Evolutionary conservation across 2,797 vertebrate genomes (phyloP).

Genomic region (Dermochelys coriacea): DNA sequence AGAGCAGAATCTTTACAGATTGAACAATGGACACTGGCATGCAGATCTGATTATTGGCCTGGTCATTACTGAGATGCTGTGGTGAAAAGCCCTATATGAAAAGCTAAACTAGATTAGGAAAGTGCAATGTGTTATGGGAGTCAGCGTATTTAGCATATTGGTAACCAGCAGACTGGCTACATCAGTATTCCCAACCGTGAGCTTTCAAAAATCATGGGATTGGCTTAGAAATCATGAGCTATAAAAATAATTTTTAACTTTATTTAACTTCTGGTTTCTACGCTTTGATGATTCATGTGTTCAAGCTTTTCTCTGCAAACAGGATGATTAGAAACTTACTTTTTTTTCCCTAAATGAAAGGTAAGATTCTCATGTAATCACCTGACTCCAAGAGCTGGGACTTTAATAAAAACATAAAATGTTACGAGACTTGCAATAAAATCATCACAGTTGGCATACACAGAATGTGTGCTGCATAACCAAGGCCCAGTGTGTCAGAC

Average conservation of each 20-base stretch:
- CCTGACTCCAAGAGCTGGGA: too few species aligned
- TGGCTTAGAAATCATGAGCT: too few species aligned
- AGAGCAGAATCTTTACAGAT: neutral
- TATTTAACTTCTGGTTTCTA: too few species aligned
- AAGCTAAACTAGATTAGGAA: neutral
- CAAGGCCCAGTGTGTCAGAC: neutral
- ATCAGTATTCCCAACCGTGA: neutral
- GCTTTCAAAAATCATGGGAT: neutral
- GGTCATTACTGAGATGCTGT: neutral
- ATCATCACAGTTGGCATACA: neutral
- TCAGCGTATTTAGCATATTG: neutral
- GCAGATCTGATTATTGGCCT: neutral
- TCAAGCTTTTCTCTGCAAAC: too few species aligned
- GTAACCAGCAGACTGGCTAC: neutral
- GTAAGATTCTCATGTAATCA: too few species aligned
- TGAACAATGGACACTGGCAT: neutral
- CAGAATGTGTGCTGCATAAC: neutral
- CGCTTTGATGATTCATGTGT: too few species aligned
- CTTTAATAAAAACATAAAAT: too few species aligned
- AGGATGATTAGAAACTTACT: too few species aligned
- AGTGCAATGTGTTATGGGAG: neutral
- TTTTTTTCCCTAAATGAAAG: too few species aligned
- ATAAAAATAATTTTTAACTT: too few species aligned
- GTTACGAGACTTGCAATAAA: too few species aligned
- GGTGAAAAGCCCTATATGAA: neutral